Base-by-base conservation (phyloP, 2,888 invertebrate genomes). In the Eilema caniola region DNA sequence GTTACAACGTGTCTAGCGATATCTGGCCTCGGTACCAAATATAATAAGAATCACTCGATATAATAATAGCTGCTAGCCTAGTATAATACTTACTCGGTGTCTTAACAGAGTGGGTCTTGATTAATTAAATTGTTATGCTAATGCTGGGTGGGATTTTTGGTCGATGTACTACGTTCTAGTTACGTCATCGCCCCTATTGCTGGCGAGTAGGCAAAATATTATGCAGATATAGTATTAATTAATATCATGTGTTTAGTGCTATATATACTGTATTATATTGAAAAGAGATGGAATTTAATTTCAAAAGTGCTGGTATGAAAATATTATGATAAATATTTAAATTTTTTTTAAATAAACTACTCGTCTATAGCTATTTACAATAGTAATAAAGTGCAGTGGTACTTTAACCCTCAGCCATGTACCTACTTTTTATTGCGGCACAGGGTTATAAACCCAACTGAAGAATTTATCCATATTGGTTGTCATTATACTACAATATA, bases 121-220 rank as follows among this genome's bases (percentile, higher is more conserved):
- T 93, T 92, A 93, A 93, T 93, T 92, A 91, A 92, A 93, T 91
- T 91, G 89, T 89, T 93, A 93, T 93, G 92, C 85, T 91, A 93
- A 93, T 93, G 85, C 83, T 83, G 66, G 76, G 62, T 79, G 83
- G 88, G 90, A 92, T 92, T 93, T 93, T 92, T 92, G 90, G 90
- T 89, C 87, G 89, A 88, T 87, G 84, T 74, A 72, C 75, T 74
- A 78, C 62, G 74, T 72, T 64, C 68, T 71, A 76, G 70, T 78
- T 75, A 80, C 74, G 78, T 77, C 77, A 81, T 61, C 62, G 61
- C 57, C 31, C 68, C 41, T 1, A 72, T 68, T 68, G 63, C 66
- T 66, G 60, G 59, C 24, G 37, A 66, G 65, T 67, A 16, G 61
- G 70, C 28, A 65, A 56, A 63, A 68, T 63, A 59, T 24, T 25